Percentiles rank a stretch among this genome's conserved stretches.
Evolutionary conservation across 2,113 vertebrate species (phyloP).

Genomic region (Pristiophorus japonicus): DNA sequence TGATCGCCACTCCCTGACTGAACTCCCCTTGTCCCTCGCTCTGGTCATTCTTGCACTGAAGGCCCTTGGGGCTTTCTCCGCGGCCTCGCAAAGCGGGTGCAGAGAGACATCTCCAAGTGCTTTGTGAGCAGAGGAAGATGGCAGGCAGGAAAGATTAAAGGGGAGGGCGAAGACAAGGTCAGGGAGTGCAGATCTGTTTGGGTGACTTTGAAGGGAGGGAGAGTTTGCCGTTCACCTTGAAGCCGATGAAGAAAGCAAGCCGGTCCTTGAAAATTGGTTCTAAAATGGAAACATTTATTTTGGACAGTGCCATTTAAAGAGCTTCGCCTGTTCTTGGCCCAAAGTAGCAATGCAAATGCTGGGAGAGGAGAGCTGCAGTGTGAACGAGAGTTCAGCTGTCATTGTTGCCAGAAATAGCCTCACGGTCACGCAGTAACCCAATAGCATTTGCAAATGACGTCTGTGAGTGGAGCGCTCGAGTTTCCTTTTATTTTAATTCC

Average conservation of each 20-base stretch:
- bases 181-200: not conserved
- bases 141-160: not conserved
- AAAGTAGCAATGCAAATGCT: not conserved
- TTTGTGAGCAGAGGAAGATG: too few species aligned
- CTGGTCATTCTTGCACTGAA: too few species aligned
- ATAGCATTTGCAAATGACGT: not conserved
- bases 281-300: not conserved
- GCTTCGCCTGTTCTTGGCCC: not conserved
- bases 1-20: too few species aligned
- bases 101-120: too few species aligned
- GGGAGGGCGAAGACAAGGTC: not conserved
- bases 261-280: too few species aligned
- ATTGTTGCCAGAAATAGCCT: not conserved
- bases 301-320: not conserved
- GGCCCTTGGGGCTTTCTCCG: too few species aligned
- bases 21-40: too few species aligned
- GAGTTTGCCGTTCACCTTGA: not conserved
- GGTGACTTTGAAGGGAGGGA: not conserved
- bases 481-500: constrained; percentile 5
- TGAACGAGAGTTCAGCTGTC: constrained; percentile 12
- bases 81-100: too few species aligned
- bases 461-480: not conserved
- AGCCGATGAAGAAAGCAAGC: not conserved
- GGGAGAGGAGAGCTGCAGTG: not conserved
- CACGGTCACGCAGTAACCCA: not conserved